Conservation (phyloP, 2,888 invertebrate species). For the Himalopsyche japonica region DNA sequence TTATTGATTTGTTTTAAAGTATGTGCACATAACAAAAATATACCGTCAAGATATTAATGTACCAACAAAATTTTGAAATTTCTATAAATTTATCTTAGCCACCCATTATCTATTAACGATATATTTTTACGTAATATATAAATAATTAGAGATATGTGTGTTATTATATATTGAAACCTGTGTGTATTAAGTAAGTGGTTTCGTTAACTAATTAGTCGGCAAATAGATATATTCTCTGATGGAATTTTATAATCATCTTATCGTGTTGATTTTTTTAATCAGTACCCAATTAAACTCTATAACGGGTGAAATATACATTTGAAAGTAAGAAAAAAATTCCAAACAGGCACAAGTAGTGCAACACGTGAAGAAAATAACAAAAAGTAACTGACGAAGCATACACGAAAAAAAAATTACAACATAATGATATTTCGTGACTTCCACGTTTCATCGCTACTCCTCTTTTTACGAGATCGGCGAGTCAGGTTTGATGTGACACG, state of each 20-base stretch:
- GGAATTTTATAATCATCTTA: not conserved
- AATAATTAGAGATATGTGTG: no score
- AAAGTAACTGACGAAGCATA: not conserved
- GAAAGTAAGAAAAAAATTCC: not conserved
- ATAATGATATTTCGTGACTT: not conserved
- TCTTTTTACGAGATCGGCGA: not conserved
- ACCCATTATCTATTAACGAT: no score
- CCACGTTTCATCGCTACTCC: not conserved
- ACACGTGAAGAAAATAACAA: not conserved
- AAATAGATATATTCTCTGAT: not conserved
- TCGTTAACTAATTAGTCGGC: not conserved
- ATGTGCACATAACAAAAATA: no score
- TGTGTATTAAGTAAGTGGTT: no score
- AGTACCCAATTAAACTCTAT: not conserved
- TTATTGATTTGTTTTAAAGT: no score
- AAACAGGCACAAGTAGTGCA: not conserved
- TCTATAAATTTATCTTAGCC: no score
- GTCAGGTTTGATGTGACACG: not conserved
- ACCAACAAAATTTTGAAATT: no score
- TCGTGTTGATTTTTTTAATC: not conserved
- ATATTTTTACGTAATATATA: no score
- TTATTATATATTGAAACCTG: no score
- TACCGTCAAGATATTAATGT: no score
- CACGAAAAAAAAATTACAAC: not conserved
- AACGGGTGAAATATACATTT: not conserved